phyloP scores from a whole-genome alignment of 1,140 invertebrate genomes.

The Doryteuthis pealeii region DNA sequence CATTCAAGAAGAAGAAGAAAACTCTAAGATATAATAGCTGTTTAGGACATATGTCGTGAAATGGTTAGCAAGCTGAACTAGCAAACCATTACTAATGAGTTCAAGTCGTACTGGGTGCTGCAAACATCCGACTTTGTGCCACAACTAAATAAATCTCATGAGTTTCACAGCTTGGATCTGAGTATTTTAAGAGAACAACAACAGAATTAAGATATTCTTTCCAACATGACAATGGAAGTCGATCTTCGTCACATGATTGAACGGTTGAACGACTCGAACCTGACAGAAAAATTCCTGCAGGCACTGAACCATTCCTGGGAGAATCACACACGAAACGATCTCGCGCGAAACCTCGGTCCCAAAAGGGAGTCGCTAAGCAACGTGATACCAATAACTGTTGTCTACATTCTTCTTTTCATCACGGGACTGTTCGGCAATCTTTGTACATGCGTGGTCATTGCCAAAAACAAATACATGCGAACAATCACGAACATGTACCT shows the following conservation, averaged over 20 bases:
- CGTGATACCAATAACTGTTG: constrained; percentile 40
- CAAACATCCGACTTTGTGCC: too few relatives aligned
- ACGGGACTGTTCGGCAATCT: constrained; percentile 53
- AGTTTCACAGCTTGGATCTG: too few relatives aligned
- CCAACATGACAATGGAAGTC: neutral
- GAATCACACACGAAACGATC: neutral
- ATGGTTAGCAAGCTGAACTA: too few relatives aligned
- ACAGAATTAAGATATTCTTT: too few relatives aligned
- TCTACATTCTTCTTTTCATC: constrained; percentile 50
- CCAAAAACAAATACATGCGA: constrained; percentile 61
- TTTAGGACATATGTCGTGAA: too few relatives aligned
- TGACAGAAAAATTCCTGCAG: neutral
- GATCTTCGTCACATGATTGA: neutral
- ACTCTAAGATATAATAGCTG: too few relatives aligned
- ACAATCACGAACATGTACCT: constrained; percentile 83
- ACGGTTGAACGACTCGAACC: neutral
- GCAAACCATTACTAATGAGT: too few relatives aligned
- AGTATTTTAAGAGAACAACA: too few relatives aligned
- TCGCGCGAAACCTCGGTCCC: constrained; percentile 22
- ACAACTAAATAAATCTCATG: too few relatives aligned
- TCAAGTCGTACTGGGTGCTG: too few relatives aligned
- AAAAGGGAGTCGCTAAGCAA: constrained; percentile 27
- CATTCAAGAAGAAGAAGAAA: too few relatives aligned
- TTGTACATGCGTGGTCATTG: constrained; percentile 53
- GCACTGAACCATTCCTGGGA: neutral